Base-by-base conservation (phyloP, 2,797 vertebrate genomes). In the Acrossocheilus wenchowensis region DNA sequence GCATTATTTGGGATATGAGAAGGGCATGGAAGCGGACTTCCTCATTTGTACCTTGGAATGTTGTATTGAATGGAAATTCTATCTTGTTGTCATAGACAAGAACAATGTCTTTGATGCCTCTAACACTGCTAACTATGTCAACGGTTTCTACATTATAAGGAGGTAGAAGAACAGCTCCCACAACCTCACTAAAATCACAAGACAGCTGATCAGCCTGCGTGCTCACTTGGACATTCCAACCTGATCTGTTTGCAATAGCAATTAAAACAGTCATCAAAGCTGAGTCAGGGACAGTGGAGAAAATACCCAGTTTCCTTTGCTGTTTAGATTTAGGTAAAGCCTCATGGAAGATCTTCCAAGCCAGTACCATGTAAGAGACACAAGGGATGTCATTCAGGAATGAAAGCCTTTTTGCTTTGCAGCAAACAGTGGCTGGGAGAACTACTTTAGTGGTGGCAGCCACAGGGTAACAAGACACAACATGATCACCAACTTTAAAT, bases 381-480 rank as follows among this genome's bases (percentile, higher is more conserved):
- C 96, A 97, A 1, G 96, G 96, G 23, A 92, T 90, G 15, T 92
- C 94, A 79, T 92, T 91, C 69, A 98, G 90, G 79, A 95, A 94
- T 4, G 93, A 90, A 83, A 96, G 91, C 30, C 93, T 81, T 93
- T 26, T 96, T 19, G 93, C 93, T 74, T 88, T 95, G 89, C 96
- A 96, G 90, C 96, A 97, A 23, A 92, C 92, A 26, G 90, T 77
- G 84, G 92, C 94, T 75, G 96, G 96, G 26, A 97, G 90, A 68
- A 4, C 91, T 86, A 96, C 72, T 86, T 91, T 95, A 90, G 93
- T 95, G 79, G 92, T 92, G 0, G 95, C 96, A 86, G 90, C 88
- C 68, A 93, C 89, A 57, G 97, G 96, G 87, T 95, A 97, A 91
- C 96, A 98, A 3, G 94, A 93, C 69, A 91, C 96, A 78, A 97